phyloP scores from a whole-genome alignment of 2,113 vertebrate species.

The Calyptomena viridis region DNA sequence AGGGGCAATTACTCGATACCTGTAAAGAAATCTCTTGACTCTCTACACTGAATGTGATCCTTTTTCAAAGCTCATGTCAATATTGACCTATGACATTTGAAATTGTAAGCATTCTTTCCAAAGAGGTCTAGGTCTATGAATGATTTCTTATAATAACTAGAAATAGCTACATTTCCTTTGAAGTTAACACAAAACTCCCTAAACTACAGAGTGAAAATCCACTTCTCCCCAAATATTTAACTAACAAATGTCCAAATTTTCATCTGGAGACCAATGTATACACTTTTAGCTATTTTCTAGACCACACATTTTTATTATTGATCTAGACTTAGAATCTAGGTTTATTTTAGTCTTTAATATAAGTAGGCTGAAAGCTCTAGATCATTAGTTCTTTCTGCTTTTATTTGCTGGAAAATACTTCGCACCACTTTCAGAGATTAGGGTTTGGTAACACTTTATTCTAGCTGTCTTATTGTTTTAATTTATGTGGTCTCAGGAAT shows the following conservation, averaged over 20 bases:
- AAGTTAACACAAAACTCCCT: not conserved
- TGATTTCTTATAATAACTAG: not conserved
- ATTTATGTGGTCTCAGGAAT: conserved; percentile 37
- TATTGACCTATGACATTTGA: not conserved
- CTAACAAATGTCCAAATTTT: not conserved
- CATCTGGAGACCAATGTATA: not conserved
- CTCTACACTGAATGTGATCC: not conserved
- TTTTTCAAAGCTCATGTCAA: not conserved
- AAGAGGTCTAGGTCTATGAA: not conserved
- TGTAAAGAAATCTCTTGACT: not conserved
- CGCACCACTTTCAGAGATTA: conserved; percentile 48
- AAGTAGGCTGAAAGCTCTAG: conserved; percentile 26
- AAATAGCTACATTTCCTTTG: conserved; percentile 22
- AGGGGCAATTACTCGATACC: not conserved
- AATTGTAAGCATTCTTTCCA: conserved; percentile 25
- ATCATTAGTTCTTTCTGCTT: conserved; percentile 13
- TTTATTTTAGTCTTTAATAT: conserved; percentile 33
- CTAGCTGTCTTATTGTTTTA: conserved; percentile 56
- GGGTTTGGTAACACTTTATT: conserved; percentile 57
- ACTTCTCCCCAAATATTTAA: not conserved
- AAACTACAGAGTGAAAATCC: not conserved
- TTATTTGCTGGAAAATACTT: conserved; percentile 52
- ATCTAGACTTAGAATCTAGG: not conserved
- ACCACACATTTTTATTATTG: not conserved
- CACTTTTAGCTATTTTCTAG: not conserved